A percentile compares a stretch with the other conserved stretches of the same genome.
phyloP scores from a whole-genome alignment of 2,113 vertebrate species.

The Psammodynastes pulverulentus region DNA sequence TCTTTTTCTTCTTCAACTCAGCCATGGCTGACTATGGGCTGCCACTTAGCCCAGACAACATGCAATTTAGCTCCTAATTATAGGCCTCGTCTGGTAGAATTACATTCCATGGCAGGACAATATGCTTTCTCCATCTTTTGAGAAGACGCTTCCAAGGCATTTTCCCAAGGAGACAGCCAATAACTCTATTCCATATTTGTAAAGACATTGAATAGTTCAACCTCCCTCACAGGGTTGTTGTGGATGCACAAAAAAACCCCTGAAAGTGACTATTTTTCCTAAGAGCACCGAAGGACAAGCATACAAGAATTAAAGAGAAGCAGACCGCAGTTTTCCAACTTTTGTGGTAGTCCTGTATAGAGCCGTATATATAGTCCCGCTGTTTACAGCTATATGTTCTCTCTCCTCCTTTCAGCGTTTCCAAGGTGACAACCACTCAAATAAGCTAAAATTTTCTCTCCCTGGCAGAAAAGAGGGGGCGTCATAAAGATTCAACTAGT shows the following conservation, averaged over 20 bases:
- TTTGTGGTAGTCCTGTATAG: background rate
- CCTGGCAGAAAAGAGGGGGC: background rate
- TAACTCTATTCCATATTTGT: too few relatives aligned
- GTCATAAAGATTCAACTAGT: background rate
- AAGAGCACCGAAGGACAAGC: background rate
- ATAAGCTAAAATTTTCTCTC: conserved; percentile 4
- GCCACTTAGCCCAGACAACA: background rate
- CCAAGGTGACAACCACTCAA: conserved; percentile 16
- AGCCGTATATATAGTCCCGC: background rate
- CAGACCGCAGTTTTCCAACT: accelerated
- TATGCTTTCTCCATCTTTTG: background rate
- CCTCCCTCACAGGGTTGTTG: background rate
- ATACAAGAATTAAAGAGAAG: background rate
- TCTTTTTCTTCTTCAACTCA: background rate
- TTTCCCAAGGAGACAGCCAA: background rate
- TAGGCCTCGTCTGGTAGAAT: background rate
- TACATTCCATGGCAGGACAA: background rate
- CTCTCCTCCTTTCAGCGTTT: background rate
- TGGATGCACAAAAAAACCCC: background rate
- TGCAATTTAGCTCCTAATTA: background rate
- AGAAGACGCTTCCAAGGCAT: background rate
- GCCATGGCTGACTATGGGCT: background rate
- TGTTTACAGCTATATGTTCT: conserved; percentile 14
- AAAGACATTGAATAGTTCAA: too few relatives aligned
- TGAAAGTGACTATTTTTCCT: background rate